Conservation (phyloP, 2,888 invertebrate species). For the Harpalus rubripes region DNA sequence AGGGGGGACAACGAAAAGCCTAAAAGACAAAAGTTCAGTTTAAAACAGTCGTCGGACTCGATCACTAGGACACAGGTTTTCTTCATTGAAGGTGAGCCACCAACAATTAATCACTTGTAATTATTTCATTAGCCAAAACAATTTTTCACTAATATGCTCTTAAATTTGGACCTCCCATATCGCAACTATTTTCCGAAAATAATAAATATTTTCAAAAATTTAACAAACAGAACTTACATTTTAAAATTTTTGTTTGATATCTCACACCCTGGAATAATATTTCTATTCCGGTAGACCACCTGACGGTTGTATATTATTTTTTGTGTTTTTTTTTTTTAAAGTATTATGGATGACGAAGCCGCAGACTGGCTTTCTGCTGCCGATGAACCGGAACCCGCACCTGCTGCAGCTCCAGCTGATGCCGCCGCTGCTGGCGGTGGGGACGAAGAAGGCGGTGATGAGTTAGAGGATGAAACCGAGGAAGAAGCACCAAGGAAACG, state of each 20-base stretch:
- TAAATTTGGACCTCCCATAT: neutral
- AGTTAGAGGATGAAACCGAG: neutral
- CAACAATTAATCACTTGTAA: slow-evolving; percentile 41
- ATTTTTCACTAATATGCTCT: neutral
- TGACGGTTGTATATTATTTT: slow-evolving; percentile 68
- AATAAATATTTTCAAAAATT: neutral
- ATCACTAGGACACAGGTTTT: slow-evolving; percentile 70
- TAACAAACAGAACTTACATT: neutral
- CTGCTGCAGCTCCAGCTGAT: slow-evolving; percentile 71
- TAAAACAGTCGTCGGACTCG: slow-evolving; percentile 74
- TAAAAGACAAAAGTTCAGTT: slow-evolving; percentile 71
- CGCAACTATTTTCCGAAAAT: neutral
- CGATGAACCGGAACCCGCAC: slow-evolving; percentile 71
- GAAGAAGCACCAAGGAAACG: slow-evolving; percentile 70
- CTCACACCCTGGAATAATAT: slow-evolving; percentile 10
- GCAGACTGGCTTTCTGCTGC: slow-evolving; percentile 71
- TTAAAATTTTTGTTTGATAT: neutral
- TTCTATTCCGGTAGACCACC: slow-evolving; percentile 33
- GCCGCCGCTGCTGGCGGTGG: slow-evolving; percentile 73
- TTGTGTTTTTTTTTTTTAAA: neutral
- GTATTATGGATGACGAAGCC: slow-evolving; percentile 9
- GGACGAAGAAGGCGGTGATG: slow-evolving; percentile 68
- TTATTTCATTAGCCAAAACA: slow-evolving; percentile 6
- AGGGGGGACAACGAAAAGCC: slow-evolving; percentile 71
- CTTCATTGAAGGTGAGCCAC: slow-evolving; percentile 59